Evolutionary conservation across 2,113 vertebrate genomes (phyloP), one percentile per base, ranked within the genome.

Genomic region (Tamias sibiricus): DNA sequence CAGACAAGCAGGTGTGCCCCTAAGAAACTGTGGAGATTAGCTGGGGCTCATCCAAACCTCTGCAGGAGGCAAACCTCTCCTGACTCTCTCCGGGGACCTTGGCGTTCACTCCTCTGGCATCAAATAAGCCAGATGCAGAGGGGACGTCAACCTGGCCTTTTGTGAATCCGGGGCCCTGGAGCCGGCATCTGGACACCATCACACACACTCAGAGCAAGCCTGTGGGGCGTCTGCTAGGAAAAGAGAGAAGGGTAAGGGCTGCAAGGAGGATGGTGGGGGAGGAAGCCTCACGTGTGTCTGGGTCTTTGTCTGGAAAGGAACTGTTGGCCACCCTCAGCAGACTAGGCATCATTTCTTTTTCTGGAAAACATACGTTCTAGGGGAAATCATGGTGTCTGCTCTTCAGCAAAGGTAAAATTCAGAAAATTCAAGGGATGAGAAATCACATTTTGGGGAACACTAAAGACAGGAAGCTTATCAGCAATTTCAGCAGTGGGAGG

Each of bases 21-120:
- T 91, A 76, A 97, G 97, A 94, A 95, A 80, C 86, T 91, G 68
- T 42, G 83, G 93, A 97, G 97, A 98, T 97, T 97, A 98, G 94
- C 97, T 84, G 93, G 62, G 96, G 96, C 88, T 97, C 95, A 98
- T 59, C 94, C 97, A 94, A 54, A 94, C 95, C 93, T 76, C 97
- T 52, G 93, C 95, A 87, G 97, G 93, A 96, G 95, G 97, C 97
- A 96, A 84, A 96, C 93, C 97, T 96, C 82, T 79, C 95, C 93
- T 96, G 94, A 49, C 92, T 86, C 75, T 90, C 95, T 90, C 90
- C 2, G 87, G 90, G 90, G 95, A 95, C 95, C 74, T 75, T 17
- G 19, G 54, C 1, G 0, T 82, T 83, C 59, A 30, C 57, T 93
- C 85, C 86, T 90, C 81, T 59, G 49, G 94, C 64, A 83, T 90